Conservation (phyloP, 2,113 vertebrate species). For the Lagopus leucura region DNA sequence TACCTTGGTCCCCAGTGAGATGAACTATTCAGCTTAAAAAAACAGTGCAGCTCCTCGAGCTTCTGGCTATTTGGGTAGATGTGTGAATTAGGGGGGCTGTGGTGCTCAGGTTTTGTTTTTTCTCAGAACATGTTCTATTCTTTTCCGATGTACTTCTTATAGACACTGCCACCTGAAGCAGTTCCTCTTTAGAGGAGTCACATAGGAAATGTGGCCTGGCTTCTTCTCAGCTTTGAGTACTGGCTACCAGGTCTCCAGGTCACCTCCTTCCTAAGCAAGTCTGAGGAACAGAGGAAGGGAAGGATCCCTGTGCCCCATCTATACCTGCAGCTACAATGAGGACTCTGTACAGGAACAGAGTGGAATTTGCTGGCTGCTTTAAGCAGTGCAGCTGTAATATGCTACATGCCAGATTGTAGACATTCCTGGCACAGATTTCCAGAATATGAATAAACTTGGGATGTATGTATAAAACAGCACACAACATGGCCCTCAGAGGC, state of each 20-base stretch:
- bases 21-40: constrained; percentile 2
- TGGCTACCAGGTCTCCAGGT: neutral
- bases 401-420: constrained; percentile 1
- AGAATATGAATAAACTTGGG: constrained; percentile 22
- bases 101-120: neutral
- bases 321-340: constrained; percentile 10
- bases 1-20: neutral
- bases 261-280: neutral
- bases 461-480: neutral
- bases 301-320: neutral
- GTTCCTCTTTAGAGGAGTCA: neutral
- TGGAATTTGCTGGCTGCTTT: constrained; percentile 2
- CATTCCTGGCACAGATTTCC: constrained; percentile 53
- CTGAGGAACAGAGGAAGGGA: neutral
- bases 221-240: neutral
- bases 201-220: neutral
- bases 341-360: neutral
- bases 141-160: neutral
- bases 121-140: neutral
- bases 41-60: neutral
- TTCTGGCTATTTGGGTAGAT: neutral
- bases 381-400: neutral
- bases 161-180: neutral
- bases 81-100: neutral
- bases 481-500: neutral